These are phyloP conservation scores for Chauna torquata DNA, from an alignment of 2,113 vertebrate genomes.

Conservation along the genomic window DNA sequence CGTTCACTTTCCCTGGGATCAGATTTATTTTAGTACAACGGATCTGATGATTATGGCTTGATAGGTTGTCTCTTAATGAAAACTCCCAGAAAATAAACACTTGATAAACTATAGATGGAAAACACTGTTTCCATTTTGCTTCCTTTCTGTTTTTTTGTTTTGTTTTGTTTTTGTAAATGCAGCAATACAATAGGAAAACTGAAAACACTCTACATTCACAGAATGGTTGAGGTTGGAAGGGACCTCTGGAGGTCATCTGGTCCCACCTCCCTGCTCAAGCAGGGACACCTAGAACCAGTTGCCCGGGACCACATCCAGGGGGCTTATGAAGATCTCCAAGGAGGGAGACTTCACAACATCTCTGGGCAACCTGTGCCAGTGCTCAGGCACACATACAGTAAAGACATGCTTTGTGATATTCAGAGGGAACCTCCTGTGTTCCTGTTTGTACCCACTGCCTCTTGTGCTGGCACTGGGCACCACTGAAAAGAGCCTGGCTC, in stretches of 20 bases:
- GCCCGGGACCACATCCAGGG: background rate
- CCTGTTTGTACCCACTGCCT: background rate
- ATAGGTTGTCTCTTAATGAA: constrained; percentile 7
- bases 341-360: background rate
- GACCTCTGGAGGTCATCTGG: background rate
- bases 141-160: too few species aligned
- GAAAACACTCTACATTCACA: background rate
- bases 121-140: background rate
- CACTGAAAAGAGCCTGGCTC: background rate
- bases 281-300: background rate
- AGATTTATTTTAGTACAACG: background rate
- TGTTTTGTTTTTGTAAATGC: background rate
- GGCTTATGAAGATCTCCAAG: too few species aligned
- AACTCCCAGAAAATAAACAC: constrained; percentile 13
- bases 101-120: background rate
- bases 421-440: background rate
- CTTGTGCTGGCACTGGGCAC: background rate
- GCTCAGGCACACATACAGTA: accelerated
- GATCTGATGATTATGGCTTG: constrained; percentile 1
- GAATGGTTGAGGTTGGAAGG: background rate
- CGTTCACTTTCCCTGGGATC: background rate
- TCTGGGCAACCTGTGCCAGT: background rate
- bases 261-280: background rate
- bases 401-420: background rate
- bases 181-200: background rate